Percentiles rank a stretch among this genome's conserved stretches.
Evolutionary conservation across 2,888 invertebrate genomes (phyloP).

Genomic region (Belgica antarctica): DNA sequence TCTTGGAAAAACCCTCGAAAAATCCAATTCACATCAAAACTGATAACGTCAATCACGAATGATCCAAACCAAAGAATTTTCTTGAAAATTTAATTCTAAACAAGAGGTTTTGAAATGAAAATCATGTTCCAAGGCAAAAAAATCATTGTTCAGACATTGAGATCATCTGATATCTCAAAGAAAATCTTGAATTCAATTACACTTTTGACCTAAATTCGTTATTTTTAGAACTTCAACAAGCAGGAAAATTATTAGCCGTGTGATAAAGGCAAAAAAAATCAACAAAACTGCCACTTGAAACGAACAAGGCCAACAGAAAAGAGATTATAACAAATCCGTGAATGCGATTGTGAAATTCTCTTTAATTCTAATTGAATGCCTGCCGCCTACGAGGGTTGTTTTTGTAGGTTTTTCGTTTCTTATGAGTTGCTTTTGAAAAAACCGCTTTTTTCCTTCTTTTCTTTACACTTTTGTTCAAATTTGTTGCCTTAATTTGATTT

Average conservation of each 20-base stretch:
- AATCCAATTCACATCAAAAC: too few species aligned
- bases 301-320: not conserved
- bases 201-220: not conserved
- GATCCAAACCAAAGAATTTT: too few species aligned
- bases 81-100: too few species aligned
- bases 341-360: constrained; percentile 17
- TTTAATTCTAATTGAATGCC: not conserved
- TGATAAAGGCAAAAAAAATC: not conserved
- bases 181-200: not conserved
- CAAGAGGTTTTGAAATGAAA: too few species aligned
- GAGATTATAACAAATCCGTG: not conserved
- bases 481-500: too few species aligned
- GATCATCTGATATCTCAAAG: constrained; percentile 8
- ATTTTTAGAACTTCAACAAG: too few species aligned
- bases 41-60: too few species aligned
- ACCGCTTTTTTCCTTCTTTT: constrained; percentile 16
- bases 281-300: too few species aligned
- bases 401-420: constrained; percentile 27
- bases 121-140: too few species aligned
- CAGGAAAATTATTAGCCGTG: not conserved
- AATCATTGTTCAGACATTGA: too few species aligned
- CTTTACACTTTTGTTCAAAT: too few species aligned
- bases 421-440: constrained; percentile 6
- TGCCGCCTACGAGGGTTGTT: not conserved
- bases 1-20: too few species aligned